These are phyloP conservation scores for Parus major DNA, from an alignment of 2,113 vertebrate species.

Conservation along the genomic window DNA sequence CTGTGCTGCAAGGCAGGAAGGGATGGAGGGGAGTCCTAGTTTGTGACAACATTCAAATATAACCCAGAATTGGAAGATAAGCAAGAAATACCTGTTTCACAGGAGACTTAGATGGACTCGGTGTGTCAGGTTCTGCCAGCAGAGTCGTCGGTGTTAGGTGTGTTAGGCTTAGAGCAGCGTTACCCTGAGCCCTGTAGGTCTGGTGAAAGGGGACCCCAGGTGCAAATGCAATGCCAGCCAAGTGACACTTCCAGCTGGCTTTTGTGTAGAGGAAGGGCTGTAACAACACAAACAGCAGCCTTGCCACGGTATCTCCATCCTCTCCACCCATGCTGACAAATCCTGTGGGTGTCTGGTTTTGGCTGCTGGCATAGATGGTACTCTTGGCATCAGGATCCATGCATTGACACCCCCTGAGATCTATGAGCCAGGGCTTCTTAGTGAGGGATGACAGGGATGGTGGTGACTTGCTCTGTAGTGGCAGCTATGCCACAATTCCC, in stretches of 20 bases:
- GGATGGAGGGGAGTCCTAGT: not conserved
- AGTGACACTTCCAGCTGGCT: not conserved
- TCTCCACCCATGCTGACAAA: not conserved
- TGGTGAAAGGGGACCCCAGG: not conserved
- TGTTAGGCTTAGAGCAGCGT: not conserved
- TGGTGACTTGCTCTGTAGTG: not conserved
- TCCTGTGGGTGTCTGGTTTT: not conserved
- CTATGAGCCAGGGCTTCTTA: not conserved
- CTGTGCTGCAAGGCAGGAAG: not conserved
- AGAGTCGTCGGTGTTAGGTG: not conserved
- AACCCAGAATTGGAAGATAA: not conserved
- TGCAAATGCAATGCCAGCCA: not conserved
- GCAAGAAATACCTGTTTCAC: not conserved
- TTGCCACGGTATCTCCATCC: not conserved
- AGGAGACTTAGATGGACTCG: not conserved
- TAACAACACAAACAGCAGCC: not conserved
- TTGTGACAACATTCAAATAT: not conserved
- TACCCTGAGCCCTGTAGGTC: not conserved
- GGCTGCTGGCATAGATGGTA: not conserved
- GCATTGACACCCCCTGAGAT: not conserved
- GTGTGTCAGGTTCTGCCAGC: not conserved
- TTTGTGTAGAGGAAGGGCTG: not conserved
- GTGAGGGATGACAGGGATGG: not conserved
- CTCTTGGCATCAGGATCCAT: fast-evolving
- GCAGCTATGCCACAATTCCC: fast-evolving